Conservation (phyloP, 2,888 invertebrate species). For the Diloba caeruleocephala region DNA sequence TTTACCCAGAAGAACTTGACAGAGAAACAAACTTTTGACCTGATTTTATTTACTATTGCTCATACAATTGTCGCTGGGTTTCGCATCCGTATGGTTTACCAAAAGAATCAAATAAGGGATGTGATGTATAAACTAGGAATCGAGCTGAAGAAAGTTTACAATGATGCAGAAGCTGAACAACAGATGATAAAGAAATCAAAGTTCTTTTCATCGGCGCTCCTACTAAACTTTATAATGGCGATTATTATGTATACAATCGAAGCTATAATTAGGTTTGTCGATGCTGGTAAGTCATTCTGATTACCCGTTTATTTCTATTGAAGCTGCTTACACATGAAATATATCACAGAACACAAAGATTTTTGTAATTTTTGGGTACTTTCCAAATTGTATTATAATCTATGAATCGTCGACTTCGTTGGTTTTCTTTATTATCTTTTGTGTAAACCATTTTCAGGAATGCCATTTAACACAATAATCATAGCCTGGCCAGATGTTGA, state of each 20-base stretch:
- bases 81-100: slow-evolving; percentile 14
- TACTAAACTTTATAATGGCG: too few relatives aligned
- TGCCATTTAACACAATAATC: slow-evolving; percentile 61
- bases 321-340: too few relatives aligned
- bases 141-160: slow-evolving; percentile 38
- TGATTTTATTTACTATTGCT: slow-evolving; percentile 1
- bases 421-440: too few relatives aligned
- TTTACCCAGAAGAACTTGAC: slow-evolving; percentile 22
- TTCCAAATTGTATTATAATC: too few relatives aligned
- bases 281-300: too few relatives aligned
- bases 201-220: slow-evolving; percentile 13
- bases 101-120: slow-evolving; percentile 34
- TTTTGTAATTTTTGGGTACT: too few relatives aligned
- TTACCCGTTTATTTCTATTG: too few relatives aligned
- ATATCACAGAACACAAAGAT: too few relatives aligned
- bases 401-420: too few relatives aligned
- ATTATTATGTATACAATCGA: too few relatives aligned
- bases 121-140: slow-evolving; percentile 40
- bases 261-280: too few relatives aligned
- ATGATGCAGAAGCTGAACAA: slow-evolving; percentile 34
- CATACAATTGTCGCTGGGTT: not conserved
- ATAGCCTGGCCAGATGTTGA: slow-evolving; percentile 67
- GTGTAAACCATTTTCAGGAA: slow-evolving; percentile 24
- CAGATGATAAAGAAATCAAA: slow-evolving; percentile 46
- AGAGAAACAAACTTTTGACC: slow-evolving; percentile 10